These are phyloP conservation scores for Drosophila baimaii DNA, from an alignment of 1,140 invertebrate species.

Conservation along the genomic window DNA sequence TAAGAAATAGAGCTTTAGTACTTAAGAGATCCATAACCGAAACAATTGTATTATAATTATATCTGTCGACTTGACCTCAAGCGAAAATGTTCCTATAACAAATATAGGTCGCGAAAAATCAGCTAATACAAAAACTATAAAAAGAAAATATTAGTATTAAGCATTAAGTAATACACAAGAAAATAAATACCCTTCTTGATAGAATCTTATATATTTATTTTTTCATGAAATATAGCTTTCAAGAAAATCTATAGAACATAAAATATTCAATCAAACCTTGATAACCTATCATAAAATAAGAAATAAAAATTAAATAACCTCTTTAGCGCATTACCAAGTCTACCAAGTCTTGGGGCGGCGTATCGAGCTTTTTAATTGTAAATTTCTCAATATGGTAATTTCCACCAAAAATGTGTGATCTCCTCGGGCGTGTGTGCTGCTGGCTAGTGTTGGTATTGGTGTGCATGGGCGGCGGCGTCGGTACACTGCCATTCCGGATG, in stretches of 20 bases:
- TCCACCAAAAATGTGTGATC: conserved; percentile 66
- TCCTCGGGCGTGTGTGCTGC: conserved; percentile 15
- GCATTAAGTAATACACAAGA: too few relatives aligned
- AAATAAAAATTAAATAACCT: background rate
- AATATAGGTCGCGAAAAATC: too few relatives aligned
- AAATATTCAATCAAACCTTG: background rate
- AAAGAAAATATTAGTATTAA: too few relatives aligned
- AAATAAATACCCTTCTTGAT: too few relatives aligned
- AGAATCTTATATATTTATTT: too few relatives aligned
- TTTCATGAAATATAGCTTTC: background rate
- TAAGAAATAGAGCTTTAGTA: too few relatives aligned
- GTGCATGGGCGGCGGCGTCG: conserved; percentile 59
- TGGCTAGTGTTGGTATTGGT: conserved; percentile 22
- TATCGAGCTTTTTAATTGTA: conserved; percentile 71
- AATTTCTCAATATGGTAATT: conserved; percentile 83
- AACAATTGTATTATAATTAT: too few relatives aligned
- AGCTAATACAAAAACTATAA: too few relatives aligned
- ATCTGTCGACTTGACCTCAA: too few relatives aligned
- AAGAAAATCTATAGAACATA: background rate
- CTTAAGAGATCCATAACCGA: too few relatives aligned
- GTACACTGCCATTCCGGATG: conserved; percentile 75
- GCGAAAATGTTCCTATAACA: too few relatives aligned
- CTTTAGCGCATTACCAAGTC: conserved; percentile 11
- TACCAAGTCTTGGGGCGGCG: background rate
- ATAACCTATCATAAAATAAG: background rate